These are phyloP conservation scores for Delia radicum DNA, from an alignment of 1,140 invertebrate species.

Conservation along the genomic window DNA sequence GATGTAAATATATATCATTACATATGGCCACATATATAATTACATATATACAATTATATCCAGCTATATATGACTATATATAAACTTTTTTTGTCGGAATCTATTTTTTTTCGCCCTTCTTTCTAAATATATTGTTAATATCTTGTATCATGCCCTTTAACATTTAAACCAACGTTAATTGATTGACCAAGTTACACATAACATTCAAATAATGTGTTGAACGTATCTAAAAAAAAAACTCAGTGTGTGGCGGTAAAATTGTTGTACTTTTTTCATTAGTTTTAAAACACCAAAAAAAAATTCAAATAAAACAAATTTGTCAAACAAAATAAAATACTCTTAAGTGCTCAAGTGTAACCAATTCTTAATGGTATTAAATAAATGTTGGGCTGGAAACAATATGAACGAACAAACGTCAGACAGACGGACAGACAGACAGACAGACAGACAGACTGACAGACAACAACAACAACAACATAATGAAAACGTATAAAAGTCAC, in stretches of 20 bases:
- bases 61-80: no score
- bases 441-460: no score
- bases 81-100: no score
- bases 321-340: not conserved
- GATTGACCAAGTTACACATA: no score
- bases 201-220: not conserved
- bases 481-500: not conserved
- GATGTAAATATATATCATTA: no score
- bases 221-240: not conserved
- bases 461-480: not conserved
- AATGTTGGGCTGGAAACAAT: not conserved
- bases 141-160: no score
- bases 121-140: no score
- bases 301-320: not conserved
- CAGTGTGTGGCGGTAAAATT: not conserved
- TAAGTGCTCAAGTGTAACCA: conserved; percentile 1
- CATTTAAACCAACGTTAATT: no score
- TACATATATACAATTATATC: no score
- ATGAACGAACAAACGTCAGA: not conserved
- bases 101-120: no score
- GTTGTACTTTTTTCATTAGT: not conserved
- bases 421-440: no score
- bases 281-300: not conserved
- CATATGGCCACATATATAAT: no score
- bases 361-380: conserved; percentile 5